Base-by-base conservation (phyloP, 2,888 invertebrate species). In the Rhynchonema sp. region DNA sequence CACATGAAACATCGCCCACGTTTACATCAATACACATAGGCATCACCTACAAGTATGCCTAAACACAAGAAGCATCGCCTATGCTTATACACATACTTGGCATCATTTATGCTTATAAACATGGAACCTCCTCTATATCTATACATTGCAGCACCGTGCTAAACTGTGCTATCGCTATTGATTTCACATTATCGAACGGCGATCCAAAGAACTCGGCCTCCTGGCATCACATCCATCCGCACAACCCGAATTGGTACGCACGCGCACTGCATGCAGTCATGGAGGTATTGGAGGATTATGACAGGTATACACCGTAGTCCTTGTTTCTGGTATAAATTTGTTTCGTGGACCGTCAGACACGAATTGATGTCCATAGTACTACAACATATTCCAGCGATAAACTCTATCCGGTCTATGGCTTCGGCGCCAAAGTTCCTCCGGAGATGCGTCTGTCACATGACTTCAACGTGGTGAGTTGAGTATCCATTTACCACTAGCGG, bases 371-470 rank as follows among this genome's bases (percentile, higher is more conserved):
- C n/a, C n/a, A n/a, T n/a, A n/a, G n/a, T n/a, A n/a, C n/a, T n/a
- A n/a, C n/a, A n/a, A n/a, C n/a, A 13, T 38, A 9, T 67, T 71
- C 60, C 70, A 74, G 74, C 64, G 78, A 79, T 64, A 80, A 80
- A 65, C 62, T 75, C 62, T 77, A 76, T 63, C 77, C 77, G n/a
- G 76, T 74, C 13, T 70, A 77, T 56, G 77, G 77, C 2, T 78
- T 78, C 69, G 78, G 78, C 30, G 78, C 77, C 2, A 57, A 57
- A 46, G 52, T 61, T 28, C 76, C 77, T 20, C 77, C 77, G 1
- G 70, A 74, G 61, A 75, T 75, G 20, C 63, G 64, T 29, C 76
- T 78, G 0, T 76, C 75, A 17, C 78, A 79, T 65, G 76, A 78
- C 64, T 74, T 74, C 66, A 66, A 68, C 52, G 64, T 74, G 68